phyloP scores from a whole-genome alignment of 2,113 vertebrate genomes.

The Psettodes erumei region DNA sequence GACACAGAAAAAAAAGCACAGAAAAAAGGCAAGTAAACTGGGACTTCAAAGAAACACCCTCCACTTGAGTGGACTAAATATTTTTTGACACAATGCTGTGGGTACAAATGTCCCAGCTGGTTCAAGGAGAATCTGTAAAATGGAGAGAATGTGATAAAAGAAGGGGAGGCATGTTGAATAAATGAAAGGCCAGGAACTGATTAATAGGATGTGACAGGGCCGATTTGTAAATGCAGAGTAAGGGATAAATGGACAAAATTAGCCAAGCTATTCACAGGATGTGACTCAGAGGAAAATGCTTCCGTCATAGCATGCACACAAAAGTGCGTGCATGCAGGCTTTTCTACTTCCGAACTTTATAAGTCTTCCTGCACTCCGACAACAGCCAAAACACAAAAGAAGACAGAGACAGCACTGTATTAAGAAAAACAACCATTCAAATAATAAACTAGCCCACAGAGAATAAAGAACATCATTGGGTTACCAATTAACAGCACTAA shows the following conservation, averaged over 20 bases:
- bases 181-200: slow-evolving; percentile 59
- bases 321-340: slow-evolving; percentile 7
- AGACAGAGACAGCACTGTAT: neutral
- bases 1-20: neutral
- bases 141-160: slow-evolving; percentile 20
- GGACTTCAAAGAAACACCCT: neutral
- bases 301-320: slow-evolving; percentile 46
- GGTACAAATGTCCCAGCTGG: slow-evolving; percentile 14
- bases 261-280: slow-evolving; percentile 64
- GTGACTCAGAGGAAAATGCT: slow-evolving; percentile 66
- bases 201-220: slow-evolving; percentile 70
- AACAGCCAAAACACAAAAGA: neutral
- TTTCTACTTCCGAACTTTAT: neutral
- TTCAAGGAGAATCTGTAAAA: slow-evolving; percentile 25
- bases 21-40: neutral
- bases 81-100: neutral
- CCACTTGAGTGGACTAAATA: neutral
- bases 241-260: slow-evolving; percentile 70
- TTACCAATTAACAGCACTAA: slow-evolving; percentile 4
- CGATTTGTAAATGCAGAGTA: slow-evolving; percentile 67
- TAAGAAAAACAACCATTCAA: neutral
- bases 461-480: neutral
- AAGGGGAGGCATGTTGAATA: slow-evolving; percentile 38
- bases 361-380: neutral
- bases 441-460: neutral